Conservation (phyloP, 2,113 vertebrate species). For the Microcebus griseorufus region DNA sequence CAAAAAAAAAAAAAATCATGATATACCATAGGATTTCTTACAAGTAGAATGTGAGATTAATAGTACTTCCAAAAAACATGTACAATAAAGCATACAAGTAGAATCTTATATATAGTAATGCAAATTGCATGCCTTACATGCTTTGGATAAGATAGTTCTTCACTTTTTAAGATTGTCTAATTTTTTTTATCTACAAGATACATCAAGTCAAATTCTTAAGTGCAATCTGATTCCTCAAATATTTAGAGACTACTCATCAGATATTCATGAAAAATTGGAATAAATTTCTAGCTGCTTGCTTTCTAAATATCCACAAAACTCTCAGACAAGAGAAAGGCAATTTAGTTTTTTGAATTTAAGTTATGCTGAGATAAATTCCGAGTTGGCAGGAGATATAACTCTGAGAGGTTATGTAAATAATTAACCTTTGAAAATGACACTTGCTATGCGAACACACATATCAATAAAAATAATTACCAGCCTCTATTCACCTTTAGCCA, state of each 20-base stretch:
- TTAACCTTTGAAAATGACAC: slow-evolving; percentile 86
- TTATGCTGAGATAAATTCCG: slow-evolving; percentile 55
- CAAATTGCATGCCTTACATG: not conserved
- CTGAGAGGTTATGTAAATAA: slow-evolving; percentile 84
- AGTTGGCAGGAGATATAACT: slow-evolving; percentile 69
- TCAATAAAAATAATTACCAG: slow-evolving; percentile 82
- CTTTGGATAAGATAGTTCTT: not conserved
- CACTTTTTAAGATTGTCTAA: not conserved
- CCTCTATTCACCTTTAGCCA: slow-evolving; percentile 81
- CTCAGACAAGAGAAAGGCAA: not conserved
- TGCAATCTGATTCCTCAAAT: not conserved
- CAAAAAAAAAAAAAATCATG: not conserved
- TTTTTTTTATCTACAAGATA: not conserved
- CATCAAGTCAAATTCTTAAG: not conserved
- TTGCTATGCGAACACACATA: slow-evolving; percentile 75
- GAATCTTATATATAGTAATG: not conserved
- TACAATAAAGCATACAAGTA: not conserved
- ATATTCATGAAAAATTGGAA: not conserved
- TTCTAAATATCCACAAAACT: not conserved
- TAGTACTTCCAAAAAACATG: too few species aligned
- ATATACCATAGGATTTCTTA: not conserved
- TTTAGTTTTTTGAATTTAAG: slow-evolving; percentile 44
- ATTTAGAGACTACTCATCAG: not conserved
- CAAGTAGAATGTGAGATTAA: not conserved
- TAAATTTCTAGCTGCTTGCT: not conserved